Percentiles rank a stretch among this genome's conserved stretches.
Conservation (phyloP, 2,888 invertebrate species). For the Polylopha cassiicola region DNA sequence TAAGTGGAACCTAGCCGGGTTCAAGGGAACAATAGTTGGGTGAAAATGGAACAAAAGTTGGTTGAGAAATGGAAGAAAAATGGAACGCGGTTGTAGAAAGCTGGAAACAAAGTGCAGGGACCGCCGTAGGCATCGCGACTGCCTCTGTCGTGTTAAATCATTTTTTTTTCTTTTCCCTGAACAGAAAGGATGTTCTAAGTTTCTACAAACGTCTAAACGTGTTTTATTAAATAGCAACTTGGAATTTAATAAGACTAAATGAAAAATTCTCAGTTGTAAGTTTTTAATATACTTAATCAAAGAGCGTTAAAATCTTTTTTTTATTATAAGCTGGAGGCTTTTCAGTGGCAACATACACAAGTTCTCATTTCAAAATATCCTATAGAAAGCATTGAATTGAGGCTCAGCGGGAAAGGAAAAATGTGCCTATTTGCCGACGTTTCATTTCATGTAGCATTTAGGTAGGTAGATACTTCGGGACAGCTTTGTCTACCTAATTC, state of each 20-base stretch:
- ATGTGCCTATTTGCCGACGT: conserved; percentile 13
- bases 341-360: conserved; percentile 14
- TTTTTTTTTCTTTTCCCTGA: conserved; percentile 2
- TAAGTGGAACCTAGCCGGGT: conserved; percentile 7
- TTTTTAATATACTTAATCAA: too few relatives aligned
- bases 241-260: conserved; percentile 13
- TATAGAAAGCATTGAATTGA: conserved; percentile 16
- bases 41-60: conserved; percentile 20
- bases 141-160: conserved; percentile 11
- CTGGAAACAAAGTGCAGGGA: conserved; percentile 16
- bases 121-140: conserved; percentile 21
- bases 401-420: conserved; percentile 12
- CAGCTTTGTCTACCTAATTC: conserved; percentile 17
- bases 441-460: conserved; percentile 24
- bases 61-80: conserved; percentile 20
- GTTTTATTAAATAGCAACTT: conserved; percentile 2
- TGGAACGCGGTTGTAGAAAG: conserved; percentile 2
- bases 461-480: conserved; percentile 1
- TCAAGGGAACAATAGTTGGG: conserved; percentile 13
- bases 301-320: conserved; percentile 12
- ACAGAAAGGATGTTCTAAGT: too few relatives aligned
- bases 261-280: conserved; percentile 7
- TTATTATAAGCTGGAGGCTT: conserved; percentile 7
- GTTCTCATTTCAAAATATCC: conserved; percentile 21
- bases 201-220: neutral